phyloP scores from a whole-genome alignment of 2,888 invertebrate species.

The Laothoe populi region DNA sequence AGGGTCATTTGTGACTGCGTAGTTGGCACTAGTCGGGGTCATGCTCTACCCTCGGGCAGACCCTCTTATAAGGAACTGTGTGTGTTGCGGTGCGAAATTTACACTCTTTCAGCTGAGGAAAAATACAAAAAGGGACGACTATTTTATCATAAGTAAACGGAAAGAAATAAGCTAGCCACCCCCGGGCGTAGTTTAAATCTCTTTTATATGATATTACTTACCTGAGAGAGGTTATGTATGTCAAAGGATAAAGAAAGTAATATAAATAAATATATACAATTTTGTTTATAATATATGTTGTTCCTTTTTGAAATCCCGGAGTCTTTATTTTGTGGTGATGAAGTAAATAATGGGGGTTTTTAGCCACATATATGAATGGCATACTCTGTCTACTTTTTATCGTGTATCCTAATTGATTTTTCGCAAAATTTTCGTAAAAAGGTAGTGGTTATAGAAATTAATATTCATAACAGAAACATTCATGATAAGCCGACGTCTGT shows the following conservation, averaged over 20 bases:
- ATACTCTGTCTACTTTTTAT: too few relatives aligned
- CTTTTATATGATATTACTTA: not conserved
- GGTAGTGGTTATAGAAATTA: too few relatives aligned
- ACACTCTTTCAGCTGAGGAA: slow-evolving; percentile 12
- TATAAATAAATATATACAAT: not conserved
- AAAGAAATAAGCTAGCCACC: slow-evolving; percentile 26
- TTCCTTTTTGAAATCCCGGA: slow-evolving; percentile 27
- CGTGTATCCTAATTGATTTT: too few relatives aligned
- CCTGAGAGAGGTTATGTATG: not conserved
- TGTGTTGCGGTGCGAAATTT: slow-evolving; percentile 16
- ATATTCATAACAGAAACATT: too few relatives aligned
- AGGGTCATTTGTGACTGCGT: slow-evolving; percentile 20
- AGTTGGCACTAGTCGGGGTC: slow-evolving; percentile 45
- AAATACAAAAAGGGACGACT: slow-evolving; percentile 25
- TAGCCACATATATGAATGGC: too few relatives aligned
- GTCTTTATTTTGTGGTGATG: slow-evolving; percentile 42
- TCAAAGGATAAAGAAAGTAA: slow-evolving; percentile 1
- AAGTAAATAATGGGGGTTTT: too few relatives aligned
- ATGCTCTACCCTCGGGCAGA: slow-evolving; percentile 44
- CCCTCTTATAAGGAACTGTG: slow-evolving; percentile 16
- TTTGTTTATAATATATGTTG: not conserved
- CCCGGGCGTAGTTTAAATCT: slow-evolving; percentile 1
- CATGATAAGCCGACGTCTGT: too few relatives aligned
- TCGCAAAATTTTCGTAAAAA: too few relatives aligned
- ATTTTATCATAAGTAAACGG: slow-evolving; percentile 25